Evolutionary conservation across 2,797 vertebrate species (phyloP), one percentile per base, ranked within the genome.

Genomic region (Limosa lapponica): DNA sequence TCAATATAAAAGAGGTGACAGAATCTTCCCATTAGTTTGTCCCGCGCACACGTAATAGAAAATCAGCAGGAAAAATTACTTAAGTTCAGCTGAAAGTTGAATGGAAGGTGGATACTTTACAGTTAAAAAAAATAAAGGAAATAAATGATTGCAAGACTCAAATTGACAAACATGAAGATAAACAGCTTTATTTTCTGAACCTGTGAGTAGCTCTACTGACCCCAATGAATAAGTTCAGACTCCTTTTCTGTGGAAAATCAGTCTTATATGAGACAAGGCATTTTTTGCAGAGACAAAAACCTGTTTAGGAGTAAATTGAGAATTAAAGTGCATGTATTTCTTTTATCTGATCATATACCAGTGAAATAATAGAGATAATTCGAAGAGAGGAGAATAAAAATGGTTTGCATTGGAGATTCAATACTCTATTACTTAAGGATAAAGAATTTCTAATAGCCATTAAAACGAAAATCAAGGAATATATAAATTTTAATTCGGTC

Each of bases 391-490:
- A 96, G 95, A 96, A 97, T 96, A 94, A 98, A 97, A 97, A 92
- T 78, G 91, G 78, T 89, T 97, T 97, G 95, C 91, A 94, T 85
- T 96, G 95, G 94, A 97, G 97, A 97, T 97, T 98, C 96, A 98
- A 95, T 96, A 96, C 93, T 93, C 92, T 96, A 97, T 97, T 98
- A 98, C 96, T 98, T 97, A 97, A 97, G 92, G 95, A 98, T 97
- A 98, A 98, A 97, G 96, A 97, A 97, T 97, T 97, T 97, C 96
- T 98, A 98, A 98, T 97, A 97, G 87, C 90, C 89, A 98, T 97
- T 98, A 97, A 96, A 97, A 97, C 11, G 28, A 97, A 97, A 98
- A 97, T 97, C 96, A 97, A 97, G 96, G 94, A 97, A 97, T 96
- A 97, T 93, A 97, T 98, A 97, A 94, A 98, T 98, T 98, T 98